Conservation (phyloP, 1,140 invertebrate genomes). For the Monochamus saltuarius region DNA sequence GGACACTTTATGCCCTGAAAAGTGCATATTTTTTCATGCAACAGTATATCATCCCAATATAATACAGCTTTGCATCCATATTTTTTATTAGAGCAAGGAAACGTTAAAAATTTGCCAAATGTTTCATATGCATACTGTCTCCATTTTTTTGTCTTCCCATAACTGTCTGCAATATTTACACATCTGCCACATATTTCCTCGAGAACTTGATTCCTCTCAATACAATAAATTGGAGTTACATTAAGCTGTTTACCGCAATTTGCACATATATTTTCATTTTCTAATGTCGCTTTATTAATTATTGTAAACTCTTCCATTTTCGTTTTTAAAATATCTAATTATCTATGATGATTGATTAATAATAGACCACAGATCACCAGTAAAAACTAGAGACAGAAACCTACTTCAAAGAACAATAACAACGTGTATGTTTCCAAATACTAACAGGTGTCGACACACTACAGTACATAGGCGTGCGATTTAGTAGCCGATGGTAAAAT, state of each 20-base stretch:
- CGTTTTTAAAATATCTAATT: too few relatives aligned
- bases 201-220: slow-evolving; percentile 9
- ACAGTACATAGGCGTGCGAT: too few relatives aligned
- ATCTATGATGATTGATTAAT: too few relatives aligned
- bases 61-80: slow-evolving; percentile 23
- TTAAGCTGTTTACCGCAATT: slow-evolving; percentile 24
- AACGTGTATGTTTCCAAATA: too few relatives aligned
- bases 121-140: slow-evolving; percentile 25
- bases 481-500: too few relatives aligned
- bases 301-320: slow-evolving; percentile 23
- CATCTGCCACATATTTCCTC: slow-evolving; percentile 28
- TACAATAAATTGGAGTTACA: slow-evolving; percentile 23
- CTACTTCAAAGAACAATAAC: too few relatives aligned
- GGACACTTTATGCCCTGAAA: slow-evolving; percentile 20
- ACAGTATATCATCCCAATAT: slow-evolving; percentile 14
- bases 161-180: neutral
- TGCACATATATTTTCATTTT: slow-evolving; percentile 15
- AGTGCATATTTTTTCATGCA: slow-evolving; percentile 28
- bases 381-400: too few relatives aligned
- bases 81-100: slow-evolving; percentile 28
- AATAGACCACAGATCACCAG: too few relatives aligned
- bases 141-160: slow-evolving; percentile 4
- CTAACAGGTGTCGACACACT: too few relatives aligned
- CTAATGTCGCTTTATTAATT: slow-evolving; percentile 12
- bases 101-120: slow-evolving; percentile 17